Conservation (phyloP, 2,888 invertebrate genomes). For the Eulithis testata region DNA sequence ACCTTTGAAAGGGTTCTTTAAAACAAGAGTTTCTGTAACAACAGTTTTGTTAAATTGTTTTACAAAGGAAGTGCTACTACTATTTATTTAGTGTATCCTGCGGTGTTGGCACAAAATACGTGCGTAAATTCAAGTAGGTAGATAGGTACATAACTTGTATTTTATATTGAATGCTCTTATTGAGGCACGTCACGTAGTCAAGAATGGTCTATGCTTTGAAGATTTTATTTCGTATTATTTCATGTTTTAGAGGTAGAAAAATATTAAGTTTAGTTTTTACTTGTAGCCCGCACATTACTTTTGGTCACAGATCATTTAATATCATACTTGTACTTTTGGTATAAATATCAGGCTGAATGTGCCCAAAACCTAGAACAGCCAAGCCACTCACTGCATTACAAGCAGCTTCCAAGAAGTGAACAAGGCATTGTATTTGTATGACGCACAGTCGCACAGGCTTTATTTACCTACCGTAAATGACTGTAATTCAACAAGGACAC, state of each 20-base stretch:
- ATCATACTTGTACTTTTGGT: too few species aligned
- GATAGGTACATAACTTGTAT: too few species aligned
- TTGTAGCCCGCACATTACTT: neutral
- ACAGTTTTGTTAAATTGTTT: neutral
- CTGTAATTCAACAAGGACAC: constrained; percentile 33
- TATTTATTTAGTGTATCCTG: neutral
- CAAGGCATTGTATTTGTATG: constrained; percentile 36
- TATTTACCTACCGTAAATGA: constrained; percentile 43
- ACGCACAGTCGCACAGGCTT: constrained; percentile 40
- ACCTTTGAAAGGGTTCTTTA: neutral
- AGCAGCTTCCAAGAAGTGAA: constrained; percentile 41
- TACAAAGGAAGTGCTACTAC: neutral
- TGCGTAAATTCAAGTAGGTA: too few species aligned
- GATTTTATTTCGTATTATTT: too few species aligned
- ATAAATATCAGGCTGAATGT: neutral
- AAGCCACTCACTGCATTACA: constrained; percentile 33
- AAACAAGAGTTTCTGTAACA: neutral
- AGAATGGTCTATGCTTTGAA: too few species aligned
- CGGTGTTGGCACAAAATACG: too few species aligned
- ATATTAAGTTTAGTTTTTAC: neutral
- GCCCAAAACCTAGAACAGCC: constrained; percentile 28
- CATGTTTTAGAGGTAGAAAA: too few species aligned
- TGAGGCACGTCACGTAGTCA: too few species aligned
- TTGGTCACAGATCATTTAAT: too few species aligned
- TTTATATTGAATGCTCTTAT: too few species aligned